These are phyloP conservation scores for Nyctereutes procyonoides DNA, from an alignment of 2,113 vertebrate genomes.

Conservation along the genomic window DNA sequence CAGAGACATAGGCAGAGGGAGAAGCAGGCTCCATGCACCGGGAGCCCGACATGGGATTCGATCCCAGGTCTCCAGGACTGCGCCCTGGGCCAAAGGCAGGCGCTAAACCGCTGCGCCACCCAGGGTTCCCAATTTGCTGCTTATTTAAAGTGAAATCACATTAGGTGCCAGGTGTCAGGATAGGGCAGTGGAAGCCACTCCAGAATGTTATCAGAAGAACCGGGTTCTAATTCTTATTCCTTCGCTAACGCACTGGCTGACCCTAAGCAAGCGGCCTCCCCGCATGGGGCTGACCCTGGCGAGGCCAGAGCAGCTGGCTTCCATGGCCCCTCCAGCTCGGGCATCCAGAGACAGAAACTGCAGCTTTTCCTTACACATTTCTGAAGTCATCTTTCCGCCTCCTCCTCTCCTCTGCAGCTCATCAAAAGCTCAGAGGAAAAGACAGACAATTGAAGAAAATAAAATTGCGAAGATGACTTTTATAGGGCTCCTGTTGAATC, in stretches of 20 bases:
- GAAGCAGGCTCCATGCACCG: too few species aligned
- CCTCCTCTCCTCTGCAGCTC: slow-evolving; percentile 71
- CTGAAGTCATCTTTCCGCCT: slow-evolving; percentile 60
- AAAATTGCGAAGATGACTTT: slow-evolving; percentile 85
- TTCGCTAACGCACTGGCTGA: neutral
- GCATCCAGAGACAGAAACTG: slow-evolving; percentile 7
- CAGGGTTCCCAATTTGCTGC: neutral
- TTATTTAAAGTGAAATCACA: neutral
- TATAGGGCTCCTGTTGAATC: slow-evolving; percentile 85
- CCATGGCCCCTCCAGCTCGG: neutral
- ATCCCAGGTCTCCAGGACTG: too few species aligned
- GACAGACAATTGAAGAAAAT: slow-evolving; percentile 87
- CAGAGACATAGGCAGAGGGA: too few species aligned
- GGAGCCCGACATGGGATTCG: too few species aligned
- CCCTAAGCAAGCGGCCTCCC: neutral
- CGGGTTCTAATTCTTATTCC: neutral
- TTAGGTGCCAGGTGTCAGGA: neutral
- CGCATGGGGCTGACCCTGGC: neutral
- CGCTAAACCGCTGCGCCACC: too few species aligned
- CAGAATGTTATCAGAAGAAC: neutral
- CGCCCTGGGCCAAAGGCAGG: too few species aligned
- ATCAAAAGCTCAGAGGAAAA: slow-evolving; percentile 84
- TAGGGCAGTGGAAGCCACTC: neutral
- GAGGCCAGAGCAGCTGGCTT: slow-evolving; percentile 6
- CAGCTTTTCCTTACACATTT: slow-evolving; percentile 48